Base-by-base conservation (phyloP, 2,113 vertebrate species). In the Zosterops japonicus region DNA sequence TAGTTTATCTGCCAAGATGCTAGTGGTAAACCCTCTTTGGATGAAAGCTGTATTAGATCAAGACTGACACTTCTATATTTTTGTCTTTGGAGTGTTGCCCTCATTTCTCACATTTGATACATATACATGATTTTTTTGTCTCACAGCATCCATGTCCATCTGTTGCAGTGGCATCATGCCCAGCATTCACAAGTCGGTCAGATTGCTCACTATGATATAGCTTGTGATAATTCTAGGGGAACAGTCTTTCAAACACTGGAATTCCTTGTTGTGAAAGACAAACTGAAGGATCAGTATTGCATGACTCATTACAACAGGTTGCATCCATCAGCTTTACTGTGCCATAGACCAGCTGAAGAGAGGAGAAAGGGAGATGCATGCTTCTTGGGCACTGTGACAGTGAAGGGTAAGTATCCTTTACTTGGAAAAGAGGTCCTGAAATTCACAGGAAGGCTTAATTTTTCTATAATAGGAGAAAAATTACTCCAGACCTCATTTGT, bases 41-140 rank as follows among this genome's bases (percentile, higher is more conserved):
- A 94, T 77, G 61, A 96, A 92, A 95, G 68, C 59, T 95, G 55
- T 76, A 69, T 77, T 60, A 92, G 89, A 95, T 95, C 83, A 91
- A 91, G 69, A 60, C 56, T 96, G 97, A 95, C 96, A 96, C 83
- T 94, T 97, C 92, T 95, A 47, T 94, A 87, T 92, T 95, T 95
- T 80, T 64, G 39, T 25, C 93, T 92, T 94, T 96, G 96, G 96
- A 97, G 92, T 56, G 83, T 57, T 84, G 96, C 95, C 94, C 91
- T 96, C 79, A 82, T 97, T 96, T 94, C 93, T 97, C 87, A 74
- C 77, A 79, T 88, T 95, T 94, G 95, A 74, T 95, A 80, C 83
- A 84, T 87, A 67, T 65, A 91, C 87, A 70, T 35, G 87, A 31
- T 76, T 90, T 92, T 94, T 92, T 90, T 95, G 95, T 92, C 97